Evolutionary conservation across 2,888 invertebrate species (phyloP).

Genomic region (Leucoptera coffeella): DNA sequence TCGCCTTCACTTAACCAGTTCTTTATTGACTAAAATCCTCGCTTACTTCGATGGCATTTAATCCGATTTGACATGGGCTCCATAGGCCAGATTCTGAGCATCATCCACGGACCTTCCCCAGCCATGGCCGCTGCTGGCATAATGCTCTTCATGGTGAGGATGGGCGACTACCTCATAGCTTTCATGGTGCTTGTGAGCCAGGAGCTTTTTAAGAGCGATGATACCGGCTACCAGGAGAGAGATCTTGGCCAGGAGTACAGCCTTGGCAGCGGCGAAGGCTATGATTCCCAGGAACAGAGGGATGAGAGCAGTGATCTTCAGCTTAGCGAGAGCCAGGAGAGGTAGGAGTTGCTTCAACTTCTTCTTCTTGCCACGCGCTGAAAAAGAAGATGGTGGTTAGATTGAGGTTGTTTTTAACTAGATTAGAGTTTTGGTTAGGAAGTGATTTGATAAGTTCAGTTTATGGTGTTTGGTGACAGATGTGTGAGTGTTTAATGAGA

Average conservation of each 20-base stretch:
- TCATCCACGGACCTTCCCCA: constrained; percentile 59
- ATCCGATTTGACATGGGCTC: constrained; percentile 44
- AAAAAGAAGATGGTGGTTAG: too few relatives aligned
- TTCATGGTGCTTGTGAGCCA: constrained; percentile 61
- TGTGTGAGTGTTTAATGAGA: too few relatives aligned
- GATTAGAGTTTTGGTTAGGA: too few relatives aligned
- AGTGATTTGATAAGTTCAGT: constrained; percentile 5
- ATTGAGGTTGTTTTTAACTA: too few relatives aligned
- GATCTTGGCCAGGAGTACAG: constrained; percentile 76
- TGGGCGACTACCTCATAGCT: constrained; percentile 74
- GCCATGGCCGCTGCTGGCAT: constrained; percentile 49
- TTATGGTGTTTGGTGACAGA: constrained; percentile 10
- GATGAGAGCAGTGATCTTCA: constrained; percentile 71
- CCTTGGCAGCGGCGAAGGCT: constrained; percentile 80
- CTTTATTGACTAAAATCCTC: too few relatives aligned
- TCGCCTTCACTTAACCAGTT: too few relatives aligned
- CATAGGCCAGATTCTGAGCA: constrained; percentile 55
- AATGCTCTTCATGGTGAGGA: constrained; percentile 55
- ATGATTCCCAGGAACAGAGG: constrained; percentile 68
- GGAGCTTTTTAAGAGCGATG: constrained; percentile 62
- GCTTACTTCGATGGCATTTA: too few relatives aligned
- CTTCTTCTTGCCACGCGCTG: constrained; percentile 77
- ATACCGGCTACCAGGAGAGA: constrained; percentile 71
- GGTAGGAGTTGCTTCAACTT: constrained; percentile 70
- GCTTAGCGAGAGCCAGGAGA: constrained; percentile 67